Percentiles rank a stretch among this genome's conserved stretches.
Conservation (phyloP, 2,113 vertebrate species). For the Canis aureus region DNA sequence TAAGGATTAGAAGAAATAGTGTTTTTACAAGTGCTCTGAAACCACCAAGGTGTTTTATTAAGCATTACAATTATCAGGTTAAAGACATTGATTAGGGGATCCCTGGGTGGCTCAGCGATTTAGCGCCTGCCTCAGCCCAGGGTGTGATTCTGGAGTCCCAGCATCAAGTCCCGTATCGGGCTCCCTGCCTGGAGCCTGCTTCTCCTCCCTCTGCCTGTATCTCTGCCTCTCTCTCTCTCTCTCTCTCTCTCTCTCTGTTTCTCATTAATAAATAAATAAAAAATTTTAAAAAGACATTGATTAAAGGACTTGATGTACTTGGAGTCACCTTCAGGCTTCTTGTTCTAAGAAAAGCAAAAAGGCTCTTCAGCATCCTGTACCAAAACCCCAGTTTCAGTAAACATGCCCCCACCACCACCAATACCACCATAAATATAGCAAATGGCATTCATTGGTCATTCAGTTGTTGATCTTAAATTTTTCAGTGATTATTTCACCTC, state of each 20-base stretch:
- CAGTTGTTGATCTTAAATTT: not conserved
- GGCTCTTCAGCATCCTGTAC: not conserved
- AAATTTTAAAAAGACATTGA: not conserved
- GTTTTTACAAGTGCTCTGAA: constrained; percentile 87
- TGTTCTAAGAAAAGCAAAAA: constrained; percentile 26
- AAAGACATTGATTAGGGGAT: not conserved
- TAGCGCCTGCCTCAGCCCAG: no score
- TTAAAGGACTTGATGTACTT: not conserved
- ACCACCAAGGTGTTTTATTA: constrained; percentile 90
- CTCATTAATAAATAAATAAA: no score
- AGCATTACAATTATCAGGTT: not conserved
- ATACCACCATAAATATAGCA: not conserved
- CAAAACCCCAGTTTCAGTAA: not conserved
- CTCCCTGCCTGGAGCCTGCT: no score
- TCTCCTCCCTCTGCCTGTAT: no score
- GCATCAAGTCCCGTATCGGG: no score
- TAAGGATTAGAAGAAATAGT: constrained; percentile 87
- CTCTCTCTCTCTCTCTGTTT: no score
- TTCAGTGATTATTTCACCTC: not conserved
- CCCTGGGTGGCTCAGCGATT: no score
- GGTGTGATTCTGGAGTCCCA: no score
- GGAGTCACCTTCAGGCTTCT: not conserved
- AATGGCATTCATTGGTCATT: not conserved
- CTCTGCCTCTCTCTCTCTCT: no score
- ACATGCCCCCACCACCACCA: not conserved